phyloP scores from a whole-genome alignment of 2,888 invertebrate species.

The Eupeodes luniger region DNA sequence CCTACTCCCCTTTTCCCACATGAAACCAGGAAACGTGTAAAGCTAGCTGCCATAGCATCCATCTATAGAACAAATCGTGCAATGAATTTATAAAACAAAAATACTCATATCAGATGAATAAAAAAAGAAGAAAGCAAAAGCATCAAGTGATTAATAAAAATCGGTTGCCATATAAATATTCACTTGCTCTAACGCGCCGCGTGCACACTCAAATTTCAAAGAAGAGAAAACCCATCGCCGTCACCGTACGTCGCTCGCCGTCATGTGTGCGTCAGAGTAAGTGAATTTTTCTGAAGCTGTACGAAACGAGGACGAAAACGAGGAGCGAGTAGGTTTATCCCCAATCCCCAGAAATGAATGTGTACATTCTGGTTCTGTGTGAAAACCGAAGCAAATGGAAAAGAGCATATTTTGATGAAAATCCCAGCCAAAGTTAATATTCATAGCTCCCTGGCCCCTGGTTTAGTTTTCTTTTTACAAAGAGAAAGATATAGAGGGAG shows the following conservation, averaged over 20 bases:
- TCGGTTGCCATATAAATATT: slow-evolving; percentile 54
- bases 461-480: slow-evolving; percentile 2
- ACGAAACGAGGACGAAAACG: background rate
- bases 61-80: slow-evolving; percentile 32
- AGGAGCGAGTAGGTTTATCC: background rate
- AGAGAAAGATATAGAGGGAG: background rate
- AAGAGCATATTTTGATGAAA: slow-evolving; percentile 44
- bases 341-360: background rate
- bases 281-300: slow-evolving; percentile 2
- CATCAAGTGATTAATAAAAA: slow-evolving; percentile 66
- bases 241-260: background rate
- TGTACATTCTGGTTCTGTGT: background rate
- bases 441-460: slow-evolving; percentile 48
- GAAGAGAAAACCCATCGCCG: background rate
- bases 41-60: slow-evolving; percentile 1
- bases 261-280: background rate
- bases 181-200: slow-evolving; percentile 5
- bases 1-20: background rate
- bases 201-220: background rate
- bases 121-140: slow-evolving; percentile 1
- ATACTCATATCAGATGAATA: background rate
- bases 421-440: slow-evolving; percentile 64
- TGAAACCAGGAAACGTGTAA: background rate
- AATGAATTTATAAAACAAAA: slow-evolving; percentile 29
- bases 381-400: slow-evolving; percentile 25